Evolutionary conservation across 64 coral and sea anemone species (phyloP), one percentile per base, ranked within the genome.

Genomic region (Anthopleura sola): DNA sequence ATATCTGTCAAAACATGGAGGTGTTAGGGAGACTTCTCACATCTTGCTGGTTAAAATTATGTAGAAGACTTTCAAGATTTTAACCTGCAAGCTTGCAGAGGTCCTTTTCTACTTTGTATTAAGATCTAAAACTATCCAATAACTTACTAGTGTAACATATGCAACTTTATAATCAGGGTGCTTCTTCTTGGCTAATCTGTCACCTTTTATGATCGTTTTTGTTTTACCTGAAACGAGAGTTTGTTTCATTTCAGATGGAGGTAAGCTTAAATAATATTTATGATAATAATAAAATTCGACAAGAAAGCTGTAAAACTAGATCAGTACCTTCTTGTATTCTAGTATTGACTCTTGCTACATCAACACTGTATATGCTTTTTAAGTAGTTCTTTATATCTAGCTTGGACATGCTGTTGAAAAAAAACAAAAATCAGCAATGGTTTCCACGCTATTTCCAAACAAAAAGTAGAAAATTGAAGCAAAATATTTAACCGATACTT

Each of bases 81-180:
- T n/a, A n/a, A n/a, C n/a, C n/a, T n/a, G n/a, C n/a, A n/a, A n/a
- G n/a, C n/a, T n/a, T n/a, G n/a, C n/a, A n/a, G n/a, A n/a, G n/a
- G n/a, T n/a, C n/a, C n/a, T n/a, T n/a, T n/a, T n/a, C n/a, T n/a
- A n/a, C n/a, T n/a, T n/a, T n/a, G n/a, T n/a, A n/a, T n/a, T n/a
- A n/a, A n/a, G n/a, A n/a, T n/a, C n/a, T n/a, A n/a, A n/a, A n/a
- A n/a, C n/a, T n/a, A n/a, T n/a, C n/a, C n/a, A n/a, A n/a, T n/a
- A n/a, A 93, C 91, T 49, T 85, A 97, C 95, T 87, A 97, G 29
- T 51, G 88, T 88, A 36, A 97, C 88, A 88, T 97, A 97, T 23
- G 95, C 95, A n/a, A 97, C 95, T 90, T 97, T 97, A 84, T 91
- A 97, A 81, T 97, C 95, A 26, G 95, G 91, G n/a, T 90, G 87